Conservation (phyloP, 2,113 vertebrate genomes). For the Eclectus roratus region DNA sequence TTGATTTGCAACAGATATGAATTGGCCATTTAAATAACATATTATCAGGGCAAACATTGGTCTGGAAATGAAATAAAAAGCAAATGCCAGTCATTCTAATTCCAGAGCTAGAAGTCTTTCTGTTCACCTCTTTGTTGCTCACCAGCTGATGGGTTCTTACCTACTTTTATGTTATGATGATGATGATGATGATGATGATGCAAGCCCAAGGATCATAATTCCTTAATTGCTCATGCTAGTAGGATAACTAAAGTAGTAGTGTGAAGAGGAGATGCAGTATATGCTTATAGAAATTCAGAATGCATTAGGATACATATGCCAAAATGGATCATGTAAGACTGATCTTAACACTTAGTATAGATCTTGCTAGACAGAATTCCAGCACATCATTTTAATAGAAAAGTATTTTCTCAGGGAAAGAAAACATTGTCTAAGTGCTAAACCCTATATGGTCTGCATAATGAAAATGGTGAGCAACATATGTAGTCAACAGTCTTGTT, state of each 20-base stretch:
- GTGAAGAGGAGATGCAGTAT: not conserved
- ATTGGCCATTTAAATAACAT: not conserved
- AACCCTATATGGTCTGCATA: not conserved
- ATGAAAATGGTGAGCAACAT: not conserved
- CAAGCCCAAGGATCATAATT: not conserved
- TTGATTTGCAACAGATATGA: not conserved
- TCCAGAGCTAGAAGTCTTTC: not conserved
- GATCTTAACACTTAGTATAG: not conserved
- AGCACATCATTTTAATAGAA: constrained; percentile 4
- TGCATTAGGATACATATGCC: not conserved
- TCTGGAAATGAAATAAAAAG: not conserved
- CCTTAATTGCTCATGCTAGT: not conserved
- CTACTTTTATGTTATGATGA: not conserved
- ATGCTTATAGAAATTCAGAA: not conserved
- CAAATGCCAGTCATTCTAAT: not conserved
- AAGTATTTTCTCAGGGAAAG: not conserved
- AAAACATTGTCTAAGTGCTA: not conserved
- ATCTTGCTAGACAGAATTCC: not conserved
- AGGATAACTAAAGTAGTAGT: constrained; percentile 14
- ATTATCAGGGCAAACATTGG: not conserved
- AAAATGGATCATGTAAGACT: not conserved
- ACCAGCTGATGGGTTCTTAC: not conserved
- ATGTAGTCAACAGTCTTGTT: not conserved
- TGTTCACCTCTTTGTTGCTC: not conserved
- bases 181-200: not conserved